phyloP scores from a whole-genome alignment of 2,888 invertebrate species.

The Nysson spinosus region DNA sequence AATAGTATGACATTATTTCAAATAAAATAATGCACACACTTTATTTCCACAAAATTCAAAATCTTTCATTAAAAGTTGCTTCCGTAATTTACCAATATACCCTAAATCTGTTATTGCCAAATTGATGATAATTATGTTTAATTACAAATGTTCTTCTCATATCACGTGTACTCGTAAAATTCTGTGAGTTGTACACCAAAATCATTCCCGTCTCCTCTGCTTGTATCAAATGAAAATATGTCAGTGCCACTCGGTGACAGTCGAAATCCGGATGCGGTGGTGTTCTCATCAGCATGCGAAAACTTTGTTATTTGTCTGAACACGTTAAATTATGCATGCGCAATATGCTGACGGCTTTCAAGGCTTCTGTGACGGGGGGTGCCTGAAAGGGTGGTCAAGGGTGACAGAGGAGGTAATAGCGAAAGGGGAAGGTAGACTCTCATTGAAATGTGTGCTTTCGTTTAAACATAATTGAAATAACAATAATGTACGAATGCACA shows the following conservation, averaged over 20 bases:
- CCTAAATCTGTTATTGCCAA: too few species aligned
- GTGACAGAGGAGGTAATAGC: conserved; percentile 5
- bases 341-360: conserved; percentile 71
- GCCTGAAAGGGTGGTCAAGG: conserved; percentile 37
- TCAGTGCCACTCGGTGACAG: conserved; percentile 69
- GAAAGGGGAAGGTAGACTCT: conserved; percentile 17
- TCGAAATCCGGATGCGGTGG: conserved; percentile 65
- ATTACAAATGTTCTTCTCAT: conserved; percentile 24
- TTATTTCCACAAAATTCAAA: too few species aligned
- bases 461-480: conserved; percentile 69
- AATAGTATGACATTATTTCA: too few species aligned
- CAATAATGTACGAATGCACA: conserved; percentile 66
- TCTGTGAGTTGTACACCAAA: background rate
- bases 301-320: conserved; percentile 76
- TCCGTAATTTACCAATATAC: too few species aligned
- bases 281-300: conserved; percentile 72
- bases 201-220: conserved; percentile 29
- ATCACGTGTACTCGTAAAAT: conserved; percentile 21
- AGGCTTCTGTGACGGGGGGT: conserved; percentile 26
- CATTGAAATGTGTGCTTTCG: conserved; percentile 51
- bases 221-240: conserved; percentile 73
- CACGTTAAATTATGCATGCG: conserved; percentile 76
- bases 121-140: too few species aligned
- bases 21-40: too few species aligned
- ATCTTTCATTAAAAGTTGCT: too few species aligned